Percentiles rank a stretch among this genome's conserved stretches.
Conservation (phyloP, 2,113 vertebrate genomes). For the Pycnonotus jocosus region DNA sequence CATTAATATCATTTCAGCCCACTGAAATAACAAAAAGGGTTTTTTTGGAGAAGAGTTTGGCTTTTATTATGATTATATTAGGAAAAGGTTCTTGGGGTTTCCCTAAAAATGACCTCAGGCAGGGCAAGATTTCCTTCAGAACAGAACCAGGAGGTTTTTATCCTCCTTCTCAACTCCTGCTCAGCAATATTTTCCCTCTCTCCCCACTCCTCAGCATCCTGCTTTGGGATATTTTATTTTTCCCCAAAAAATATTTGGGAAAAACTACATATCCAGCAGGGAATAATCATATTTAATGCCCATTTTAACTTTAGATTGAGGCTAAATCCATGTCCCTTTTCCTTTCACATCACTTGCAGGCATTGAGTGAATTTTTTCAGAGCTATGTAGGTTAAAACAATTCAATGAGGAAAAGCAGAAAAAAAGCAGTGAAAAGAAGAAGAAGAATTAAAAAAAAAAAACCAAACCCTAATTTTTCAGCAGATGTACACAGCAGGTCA, state of each 20-base stretch:
- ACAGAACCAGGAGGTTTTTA: not conserved
- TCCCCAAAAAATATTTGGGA: not conserved
- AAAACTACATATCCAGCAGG: not conserved
- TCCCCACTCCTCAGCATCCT: not conserved
- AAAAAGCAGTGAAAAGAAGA: conserved; percentile 29
- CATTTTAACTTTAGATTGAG: not conserved
- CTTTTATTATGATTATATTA: not conserved
- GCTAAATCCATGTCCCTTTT: not conserved
- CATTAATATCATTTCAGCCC: not conserved
- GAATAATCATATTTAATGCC: not conserved
- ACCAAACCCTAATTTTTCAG: not conserved
- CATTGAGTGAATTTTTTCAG: not conserved
- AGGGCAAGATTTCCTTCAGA: not conserved
- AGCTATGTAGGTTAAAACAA: conserved; percentile 26
- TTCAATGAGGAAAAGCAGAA: conserved; percentile 12
- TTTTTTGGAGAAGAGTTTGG: not conserved
- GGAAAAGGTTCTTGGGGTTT: not conserved
- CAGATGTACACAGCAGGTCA: not conserved
- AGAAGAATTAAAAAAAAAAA: not conserved
- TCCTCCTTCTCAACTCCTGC: not conserved
- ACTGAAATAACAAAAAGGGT: not conserved
- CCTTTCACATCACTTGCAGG: not conserved
- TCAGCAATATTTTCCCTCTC: not conserved
- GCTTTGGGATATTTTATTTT: not conserved
- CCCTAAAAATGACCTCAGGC: not conserved